Evolutionary conservation across 1,140 invertebrate genomes (phyloP).

Genomic region (Halotydeus destructor): DNA sequence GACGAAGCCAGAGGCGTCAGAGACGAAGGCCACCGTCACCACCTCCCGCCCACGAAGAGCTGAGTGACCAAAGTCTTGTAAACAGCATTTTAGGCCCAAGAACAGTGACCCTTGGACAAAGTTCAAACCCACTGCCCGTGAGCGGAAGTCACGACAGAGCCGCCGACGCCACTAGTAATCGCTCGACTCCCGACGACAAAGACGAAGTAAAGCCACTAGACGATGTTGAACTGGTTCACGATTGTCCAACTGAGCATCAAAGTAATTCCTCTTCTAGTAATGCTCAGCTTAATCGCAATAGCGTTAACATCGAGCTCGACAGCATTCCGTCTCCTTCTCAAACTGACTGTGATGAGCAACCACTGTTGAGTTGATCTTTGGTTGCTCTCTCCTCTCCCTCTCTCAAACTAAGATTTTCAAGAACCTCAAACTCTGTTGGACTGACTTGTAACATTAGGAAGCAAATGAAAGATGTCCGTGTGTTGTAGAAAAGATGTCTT

Average conservation of each 20-base stretch:
- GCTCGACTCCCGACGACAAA: background rate
- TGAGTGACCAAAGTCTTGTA: background rate
- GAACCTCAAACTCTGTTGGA: too few species aligned
- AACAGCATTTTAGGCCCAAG: background rate
- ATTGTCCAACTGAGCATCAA: background rate
- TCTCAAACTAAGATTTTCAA: background rate
- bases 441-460: too few species aligned
- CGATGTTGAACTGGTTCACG: too few species aligned
- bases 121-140: background rate
- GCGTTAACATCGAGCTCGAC: conserved; percentile 10
- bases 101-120: background rate
- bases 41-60: background rate
- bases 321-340: conserved; percentile 10
- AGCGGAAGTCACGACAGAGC: background rate
- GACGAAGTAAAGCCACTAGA: too few species aligned
- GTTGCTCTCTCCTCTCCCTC: background rate
- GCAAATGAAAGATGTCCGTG: too few species aligned
- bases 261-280: conserved; percentile 4
- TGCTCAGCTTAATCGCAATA: conserved; percentile 3
- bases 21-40: conserved; percentile 8
- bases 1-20: conserved; percentile 4
- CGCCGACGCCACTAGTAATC: background rate
- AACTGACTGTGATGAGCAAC: conserved; percentile 14
- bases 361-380: conserved; percentile 10
- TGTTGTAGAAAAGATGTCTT: too few species aligned